Evolutionary conservation across 2,113 vertebrate genomes (phyloP), one percentile per base, ranked within the genome.

Genomic region (Butorides virescens): DNA sequence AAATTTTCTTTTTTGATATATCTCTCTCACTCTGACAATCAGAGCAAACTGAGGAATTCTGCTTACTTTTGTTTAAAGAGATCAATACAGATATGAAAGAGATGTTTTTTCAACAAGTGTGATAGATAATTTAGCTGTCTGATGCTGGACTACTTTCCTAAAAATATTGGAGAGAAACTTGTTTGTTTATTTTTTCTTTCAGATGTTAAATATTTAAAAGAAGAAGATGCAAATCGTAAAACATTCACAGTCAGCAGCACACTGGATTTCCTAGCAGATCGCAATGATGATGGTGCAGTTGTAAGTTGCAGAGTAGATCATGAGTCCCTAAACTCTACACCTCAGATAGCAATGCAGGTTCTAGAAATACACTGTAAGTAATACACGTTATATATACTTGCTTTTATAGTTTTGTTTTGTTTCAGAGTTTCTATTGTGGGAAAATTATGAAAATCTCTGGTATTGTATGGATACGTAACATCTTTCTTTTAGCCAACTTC

Each of bases 311-410:
- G 99, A 93, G 99, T 99, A 92, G 99, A 99, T 93, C 99, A 99
- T 3, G 98, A 99, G 85, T 98, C 99, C 37, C 98, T 99, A 95
- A 98, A 98, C 37, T 98, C 99, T 44, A 98, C 98, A 82, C 99
- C 99, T 56, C 99, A 99, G 97, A 98, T 99, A 98, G 99, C 99
- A 93, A 99, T 98, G 50, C 99, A 99, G 97, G 99, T 99, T 95
- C 98, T 99, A 98, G 99, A 99, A 98, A 99, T 99, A 97, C 99
- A 99, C 98, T 99, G 99, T 99, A 98, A 99, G 99, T 99, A 98
- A 79, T 17, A 39, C 18, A 36, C 0, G 0, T 87, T 90, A 59
- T 56, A n/a, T 86, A n/a, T 81, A 21, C 23, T 92, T 86, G 36
- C 61, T 86, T 92, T 76, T 77, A 26, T 39, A 10, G 42, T 47